Percentiles rank a stretch among this genome's conserved stretches.
phyloP scores from a whole-genome alignment of 1,140 invertebrate species.

The Trichoplusia ni region DNA sequence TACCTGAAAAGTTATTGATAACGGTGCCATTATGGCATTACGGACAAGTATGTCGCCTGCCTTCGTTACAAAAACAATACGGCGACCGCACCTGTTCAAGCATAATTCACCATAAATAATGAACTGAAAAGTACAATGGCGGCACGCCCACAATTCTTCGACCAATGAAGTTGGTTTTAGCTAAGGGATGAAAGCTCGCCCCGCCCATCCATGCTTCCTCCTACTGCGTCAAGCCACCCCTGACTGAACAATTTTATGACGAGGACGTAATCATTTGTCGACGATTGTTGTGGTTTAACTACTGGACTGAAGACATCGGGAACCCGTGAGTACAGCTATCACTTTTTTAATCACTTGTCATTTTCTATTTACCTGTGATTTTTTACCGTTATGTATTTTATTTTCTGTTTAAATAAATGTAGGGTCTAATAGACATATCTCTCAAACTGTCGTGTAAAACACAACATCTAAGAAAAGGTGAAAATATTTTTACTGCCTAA shows the following conservation, averaged over 20 bases:
- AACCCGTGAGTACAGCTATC: neutral
- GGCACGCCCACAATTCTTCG: constrained; percentile 16
- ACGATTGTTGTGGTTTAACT: constrained; percentile 14
- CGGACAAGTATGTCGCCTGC: too few relatives aligned
- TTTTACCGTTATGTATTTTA: neutral
- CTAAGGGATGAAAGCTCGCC: constrained; percentile 26
- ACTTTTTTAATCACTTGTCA: neutral
- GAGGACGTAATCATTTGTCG: constrained; percentile 29
- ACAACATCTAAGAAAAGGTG: too few relatives aligned
- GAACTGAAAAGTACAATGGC: neutral
- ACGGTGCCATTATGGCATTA: too few relatives aligned
- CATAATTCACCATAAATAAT: constrained; percentile 22
- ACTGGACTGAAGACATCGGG: constrained; percentile 4
- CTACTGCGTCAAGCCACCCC: constrained; percentile 21
- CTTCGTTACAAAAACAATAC: too few relatives aligned
- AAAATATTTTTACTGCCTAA: too few relatives aligned
- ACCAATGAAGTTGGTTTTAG: constrained; percentile 15
- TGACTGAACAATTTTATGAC: constrained; percentile 18
- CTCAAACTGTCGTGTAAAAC: too few relatives aligned
- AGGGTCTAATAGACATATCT: too few relatives aligned
- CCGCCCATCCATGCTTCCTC: constrained; percentile 23
- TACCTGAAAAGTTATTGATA: too few relatives aligned
- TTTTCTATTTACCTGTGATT: neutral
- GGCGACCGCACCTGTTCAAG: constrained; percentile 10
- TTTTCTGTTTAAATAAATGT: too few relatives aligned